Percentiles rank a stretch among this genome's conserved stretches.
These are phyloP conservation scores for Vollenhovia emeryi DNA, from an alignment of 1,140 invertebrate genomes.

Conservation along the genomic window DNA sequence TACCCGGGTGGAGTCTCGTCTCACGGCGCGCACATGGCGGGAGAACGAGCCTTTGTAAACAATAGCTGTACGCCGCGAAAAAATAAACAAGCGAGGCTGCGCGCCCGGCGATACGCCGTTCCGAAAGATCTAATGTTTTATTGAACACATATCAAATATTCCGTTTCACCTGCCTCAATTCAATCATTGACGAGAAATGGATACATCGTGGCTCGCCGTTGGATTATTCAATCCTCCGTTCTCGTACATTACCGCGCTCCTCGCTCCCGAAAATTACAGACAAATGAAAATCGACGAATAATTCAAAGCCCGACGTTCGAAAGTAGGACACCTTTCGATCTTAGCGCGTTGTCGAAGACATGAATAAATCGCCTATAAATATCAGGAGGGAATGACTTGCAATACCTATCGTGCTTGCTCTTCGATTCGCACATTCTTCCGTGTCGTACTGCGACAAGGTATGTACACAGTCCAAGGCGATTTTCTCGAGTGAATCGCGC, in stretches of 20 bases:
- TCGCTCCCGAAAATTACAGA: background rate
- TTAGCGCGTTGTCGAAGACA: too few species aligned
- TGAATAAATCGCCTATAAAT: background rate
- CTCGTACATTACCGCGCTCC: background rate
- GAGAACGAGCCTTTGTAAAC: background rate
- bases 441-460: background rate
- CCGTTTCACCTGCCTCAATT: background rate
- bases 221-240: background rate
- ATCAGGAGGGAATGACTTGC: background rate
- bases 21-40: too few species aligned
- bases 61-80: background rate
- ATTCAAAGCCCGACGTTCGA: background rate
- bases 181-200: background rate
- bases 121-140: background rate
- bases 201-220: background rate
- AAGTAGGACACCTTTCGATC: background rate
- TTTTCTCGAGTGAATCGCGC: constrained; percentile 11
- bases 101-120: background rate
- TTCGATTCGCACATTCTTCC: background rate
- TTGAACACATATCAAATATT: background rate
- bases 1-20: background rate
- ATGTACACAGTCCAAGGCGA: background rate
- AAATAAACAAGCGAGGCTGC: background rate
- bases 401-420: background rate
- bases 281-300: background rate